Percentiles rank a stretch among this genome's conserved stretches.
Conservation (phyloP, 2,113 vertebrate genomes). For the Butorides virescens region DNA sequence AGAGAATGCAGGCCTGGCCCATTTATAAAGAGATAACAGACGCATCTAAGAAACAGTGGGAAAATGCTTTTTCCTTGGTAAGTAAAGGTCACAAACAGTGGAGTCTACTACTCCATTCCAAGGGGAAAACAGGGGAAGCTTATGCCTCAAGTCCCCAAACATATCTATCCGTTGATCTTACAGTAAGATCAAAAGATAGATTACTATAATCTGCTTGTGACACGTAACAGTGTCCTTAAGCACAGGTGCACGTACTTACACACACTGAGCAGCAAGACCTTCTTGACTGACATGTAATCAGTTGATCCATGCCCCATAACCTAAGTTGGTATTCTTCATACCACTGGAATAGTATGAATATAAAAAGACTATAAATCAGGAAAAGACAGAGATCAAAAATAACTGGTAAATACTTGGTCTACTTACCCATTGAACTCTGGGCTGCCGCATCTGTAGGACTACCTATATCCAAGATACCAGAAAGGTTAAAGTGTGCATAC, state of each 20-base stretch:
- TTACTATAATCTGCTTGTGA: not conserved
- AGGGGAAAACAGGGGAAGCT: not conserved
- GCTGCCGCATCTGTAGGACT: not conserved
- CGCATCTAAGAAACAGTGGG: not conserved
- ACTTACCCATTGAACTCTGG: not conserved
- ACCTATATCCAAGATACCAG: not conserved
- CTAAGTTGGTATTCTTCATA: not conserved
- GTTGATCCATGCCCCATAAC: not conserved
- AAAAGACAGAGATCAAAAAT: not conserved
- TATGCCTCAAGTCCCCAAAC: not conserved
- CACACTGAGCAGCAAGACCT: not conserved
- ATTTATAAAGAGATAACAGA: not conserved
- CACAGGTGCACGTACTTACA: not conserved
- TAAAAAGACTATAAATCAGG: not conserved
- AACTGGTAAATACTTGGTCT: not conserved
- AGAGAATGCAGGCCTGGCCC: not conserved
- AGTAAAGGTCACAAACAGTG: not conserved
- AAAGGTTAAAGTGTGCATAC: not conserved
- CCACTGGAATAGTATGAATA: not conserved
- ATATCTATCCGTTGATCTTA: not conserved
- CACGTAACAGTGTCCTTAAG: not conserved
- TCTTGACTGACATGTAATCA: not conserved
- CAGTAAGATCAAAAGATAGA: not conserved
- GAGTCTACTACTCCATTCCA: not conserved
- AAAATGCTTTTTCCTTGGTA: not conserved